Percentiles rank a stretch among this genome's conserved stretches.
These are phyloP conservation scores for Fissipunctia ypsillon DNA, from an alignment of 2,888 invertebrate species.

Conservation along the genomic window DNA sequence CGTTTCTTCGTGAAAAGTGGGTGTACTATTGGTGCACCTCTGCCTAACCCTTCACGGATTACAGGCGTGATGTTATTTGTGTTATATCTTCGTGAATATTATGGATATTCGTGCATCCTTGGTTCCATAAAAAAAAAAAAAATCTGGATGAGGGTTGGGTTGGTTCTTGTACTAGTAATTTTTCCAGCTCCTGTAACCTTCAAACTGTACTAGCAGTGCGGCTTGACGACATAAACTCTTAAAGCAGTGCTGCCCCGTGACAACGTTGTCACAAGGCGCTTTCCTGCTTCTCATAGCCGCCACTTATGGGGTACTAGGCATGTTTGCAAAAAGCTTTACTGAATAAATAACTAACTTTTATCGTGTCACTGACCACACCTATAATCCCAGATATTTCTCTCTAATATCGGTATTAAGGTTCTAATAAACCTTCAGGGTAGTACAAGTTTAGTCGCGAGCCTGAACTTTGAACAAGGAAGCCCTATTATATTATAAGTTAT, in stretches of 20 bases:
- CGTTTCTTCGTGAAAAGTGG: no score
- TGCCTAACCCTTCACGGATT: no score
- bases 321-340: background rate
- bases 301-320: background rate
- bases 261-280: background rate
- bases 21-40: no score
- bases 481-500: constrained; percentile 57
- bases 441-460: constrained; percentile 28
- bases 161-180: no score
- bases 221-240: background rate
- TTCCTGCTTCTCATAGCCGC: no score
- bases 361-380: background rate
- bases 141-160: no score
- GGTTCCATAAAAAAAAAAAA: no score
- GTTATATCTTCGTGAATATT: no score
- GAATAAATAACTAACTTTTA: constrained; percentile 6
- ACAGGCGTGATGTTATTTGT: no score
- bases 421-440: constrained; percentile 31
- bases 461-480: constrained; percentile 46
- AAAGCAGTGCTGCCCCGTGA: background rate
- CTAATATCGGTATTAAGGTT: constrained; percentile 19
- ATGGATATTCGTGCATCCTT: no score
- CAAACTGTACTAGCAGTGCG: no score
- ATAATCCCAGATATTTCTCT: background rate
- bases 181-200: background rate